These are phyloP conservation scores for Schlechtendalia chinensis DNA, from an alignment of 1,140 invertebrate genomes.

Conservation along the genomic window DNA sequence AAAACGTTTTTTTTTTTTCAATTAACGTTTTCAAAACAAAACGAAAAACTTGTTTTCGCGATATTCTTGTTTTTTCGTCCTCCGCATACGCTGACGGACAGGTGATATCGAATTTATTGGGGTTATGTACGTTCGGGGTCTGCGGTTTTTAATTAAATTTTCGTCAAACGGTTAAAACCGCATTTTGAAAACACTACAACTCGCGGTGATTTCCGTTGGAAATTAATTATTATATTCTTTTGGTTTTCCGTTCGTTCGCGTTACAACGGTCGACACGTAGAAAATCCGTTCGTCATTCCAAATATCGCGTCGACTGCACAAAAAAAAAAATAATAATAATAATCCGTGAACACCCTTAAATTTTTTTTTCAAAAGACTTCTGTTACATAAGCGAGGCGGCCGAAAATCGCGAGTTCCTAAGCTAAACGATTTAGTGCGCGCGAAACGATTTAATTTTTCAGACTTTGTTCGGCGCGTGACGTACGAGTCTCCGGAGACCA, in stretches of 20 bases:
- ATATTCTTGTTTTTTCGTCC: background rate
- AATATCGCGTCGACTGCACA: too few species aligned
- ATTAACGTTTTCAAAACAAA: conserved; percentile 2
- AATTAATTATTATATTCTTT: background rate
- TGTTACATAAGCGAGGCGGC: too few species aligned
- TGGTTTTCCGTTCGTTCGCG: too few species aligned
- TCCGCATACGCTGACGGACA: background rate
- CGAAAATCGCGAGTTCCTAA: too few species aligned
- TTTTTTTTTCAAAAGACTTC: too few species aligned
- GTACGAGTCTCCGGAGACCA: conserved; percentile 16
- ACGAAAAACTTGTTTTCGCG: too few species aligned
- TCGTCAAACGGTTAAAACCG: background rate
- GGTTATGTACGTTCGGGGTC: background rate
- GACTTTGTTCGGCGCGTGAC: conserved; percentile 13
- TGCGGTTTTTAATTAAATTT: conserved; percentile 1
- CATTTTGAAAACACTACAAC: background rate
- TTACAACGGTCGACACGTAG: too few species aligned
- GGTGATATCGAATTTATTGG: background rate
- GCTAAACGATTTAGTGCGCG: too few species aligned
- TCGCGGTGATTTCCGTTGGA: background rate
- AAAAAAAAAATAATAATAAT: too few species aligned
- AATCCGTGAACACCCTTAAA: too few species aligned
- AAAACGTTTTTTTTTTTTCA: background rate
- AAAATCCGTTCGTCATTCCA: too few species aligned
- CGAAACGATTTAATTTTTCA: conserved; percentile 44